phyloP scores from a whole-genome alignment of 2,113 vertebrate genomes.

The Microtus richardsoni region DNA sequence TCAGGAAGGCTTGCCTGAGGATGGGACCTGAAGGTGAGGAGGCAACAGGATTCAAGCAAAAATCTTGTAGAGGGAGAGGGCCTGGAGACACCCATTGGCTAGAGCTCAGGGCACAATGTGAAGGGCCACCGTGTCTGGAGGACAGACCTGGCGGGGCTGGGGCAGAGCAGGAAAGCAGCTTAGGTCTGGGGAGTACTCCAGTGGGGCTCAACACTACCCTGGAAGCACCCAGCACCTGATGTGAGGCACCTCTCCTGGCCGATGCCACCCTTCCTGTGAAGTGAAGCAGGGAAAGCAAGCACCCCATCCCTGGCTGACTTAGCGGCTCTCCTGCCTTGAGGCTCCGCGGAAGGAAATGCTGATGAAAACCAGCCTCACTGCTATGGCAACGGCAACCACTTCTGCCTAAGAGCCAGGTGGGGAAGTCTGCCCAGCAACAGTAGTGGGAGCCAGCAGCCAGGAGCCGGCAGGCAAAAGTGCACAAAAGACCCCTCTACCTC shows the following conservation, averaged over 20 bases:
- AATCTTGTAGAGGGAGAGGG: neutral
- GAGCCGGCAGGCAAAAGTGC: neutral
- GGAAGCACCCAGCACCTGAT: constrained; percentile 40
- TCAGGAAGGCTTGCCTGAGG: neutral
- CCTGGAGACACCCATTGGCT: neutral
- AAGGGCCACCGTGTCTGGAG: neutral
- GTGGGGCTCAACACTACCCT: neutral
- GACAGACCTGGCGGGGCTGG: neutral
- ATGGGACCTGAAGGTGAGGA: neutral
- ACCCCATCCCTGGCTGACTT: constrained; percentile 74
- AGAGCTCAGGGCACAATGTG: neutral
- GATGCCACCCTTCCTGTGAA: constrained; percentile 47
- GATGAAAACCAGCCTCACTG: constrained; percentile 81
- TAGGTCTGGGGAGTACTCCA: accelerated
- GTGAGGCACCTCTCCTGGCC: neutral
- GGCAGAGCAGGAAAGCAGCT: neutral
- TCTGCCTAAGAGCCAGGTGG: constrained; percentile 54
- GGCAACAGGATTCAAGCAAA: neutral
- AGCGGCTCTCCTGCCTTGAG: constrained; percentile 73
- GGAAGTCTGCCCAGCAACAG: constrained; percentile 85
- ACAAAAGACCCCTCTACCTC: neutral
- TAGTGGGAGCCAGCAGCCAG: neutral
- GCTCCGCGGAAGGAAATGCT: constrained; percentile 78
- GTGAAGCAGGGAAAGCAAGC: constrained; percentile 42
- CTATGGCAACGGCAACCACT: constrained; percentile 83